phyloP scores from a whole-genome alignment of 2,113 vertebrate species.

The Ariopsis seemanni region DNA sequence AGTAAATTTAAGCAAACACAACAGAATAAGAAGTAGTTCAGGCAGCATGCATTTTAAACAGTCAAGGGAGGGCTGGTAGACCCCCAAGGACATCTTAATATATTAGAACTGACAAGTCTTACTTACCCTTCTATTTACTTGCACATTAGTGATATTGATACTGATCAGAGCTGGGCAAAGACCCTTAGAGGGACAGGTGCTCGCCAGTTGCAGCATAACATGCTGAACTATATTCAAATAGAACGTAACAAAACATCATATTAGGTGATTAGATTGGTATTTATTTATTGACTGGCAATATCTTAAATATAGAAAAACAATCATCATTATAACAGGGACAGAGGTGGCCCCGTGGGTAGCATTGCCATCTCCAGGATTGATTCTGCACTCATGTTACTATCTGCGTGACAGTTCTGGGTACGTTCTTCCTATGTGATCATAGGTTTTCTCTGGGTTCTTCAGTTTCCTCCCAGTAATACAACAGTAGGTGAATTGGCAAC shows the following conservation, averaged over 20 bases:
- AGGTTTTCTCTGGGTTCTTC: not conserved
- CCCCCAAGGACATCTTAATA: slow-evolving; percentile 30
- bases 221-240: not conserved
- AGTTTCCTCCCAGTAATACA: not conserved
- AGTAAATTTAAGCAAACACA: slow-evolving; percentile 31
- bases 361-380: not conserved
- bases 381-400: not conserved
- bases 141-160: slow-evolving; percentile 33
- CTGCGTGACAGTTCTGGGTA: not conserved
- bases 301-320: slow-evolving; percentile 1
- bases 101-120: slow-evolving; percentile 35
- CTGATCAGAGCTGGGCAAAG: slow-evolving; percentile 34
- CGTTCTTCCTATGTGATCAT: not conserved
- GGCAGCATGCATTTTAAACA: slow-evolving; percentile 23
- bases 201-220: not conserved
- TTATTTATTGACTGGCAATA: slow-evolving; percentile 1
- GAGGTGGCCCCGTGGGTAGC: not conserved
- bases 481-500: not conserved
- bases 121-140: slow-evolving; percentile 40
- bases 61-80: slow-evolving; percentile 23
- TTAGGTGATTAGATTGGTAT: not conserved
- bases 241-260: not conserved
- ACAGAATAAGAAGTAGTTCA: slow-evolving; percentile 30
- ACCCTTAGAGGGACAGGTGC: slow-evolving; percentile 21
- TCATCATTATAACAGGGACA: not conserved